Evolutionary conservation across 2,113 vertebrate genomes (phyloP), one percentile per base, ranked within the genome.

Genomic region (Meleagris gallopavo): DNA sequence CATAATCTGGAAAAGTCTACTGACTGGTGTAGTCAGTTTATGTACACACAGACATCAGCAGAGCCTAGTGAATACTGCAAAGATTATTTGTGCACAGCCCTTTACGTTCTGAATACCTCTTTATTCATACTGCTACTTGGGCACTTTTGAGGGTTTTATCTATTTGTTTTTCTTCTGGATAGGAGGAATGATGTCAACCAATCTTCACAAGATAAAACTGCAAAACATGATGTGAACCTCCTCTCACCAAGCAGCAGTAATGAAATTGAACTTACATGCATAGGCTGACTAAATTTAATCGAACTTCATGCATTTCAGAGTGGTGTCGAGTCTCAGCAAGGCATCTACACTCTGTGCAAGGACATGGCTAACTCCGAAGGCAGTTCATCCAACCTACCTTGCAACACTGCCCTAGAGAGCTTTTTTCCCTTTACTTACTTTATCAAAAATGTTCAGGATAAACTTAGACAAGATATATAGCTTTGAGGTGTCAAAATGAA

Each of bases 1-100:
- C 24, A 62, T 86, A 62, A 62, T 67, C 76, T 2, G 30, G 93
- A 74, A 93, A 85, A 82, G 38, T 90, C 90, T 86, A 79, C 72
- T 55, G 65, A 66, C 61, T 90, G 2, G 0, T 67, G 61, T 64
- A 95, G 41, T 60, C 34, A 64, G 55, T 69, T 89, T 71, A 54
- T 54, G 38, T 54, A 83, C 36, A 83, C 55, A 55, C 1, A 88
- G 62, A 75, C 82, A 75, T 45, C 45, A 86, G 45, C 46, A 77
- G 60, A 93, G 16, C 30, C 0, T 3, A 88, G 64, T 43, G 61
- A 90, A 71, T 55, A 38, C 41, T 83, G 69, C 76, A 91, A 91
- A 67, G 40, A 86, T 3, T n/a, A 45, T 83, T 89, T 93, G 48
- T 86, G 75, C n/a, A 73, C 40, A 87, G 82, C 40, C 36, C 15